These are phyloP conservation scores for Pyrochroa serraticornis DNA, from an alignment of 2,888 invertebrate genomes.

Conservation along the genomic window DNA sequence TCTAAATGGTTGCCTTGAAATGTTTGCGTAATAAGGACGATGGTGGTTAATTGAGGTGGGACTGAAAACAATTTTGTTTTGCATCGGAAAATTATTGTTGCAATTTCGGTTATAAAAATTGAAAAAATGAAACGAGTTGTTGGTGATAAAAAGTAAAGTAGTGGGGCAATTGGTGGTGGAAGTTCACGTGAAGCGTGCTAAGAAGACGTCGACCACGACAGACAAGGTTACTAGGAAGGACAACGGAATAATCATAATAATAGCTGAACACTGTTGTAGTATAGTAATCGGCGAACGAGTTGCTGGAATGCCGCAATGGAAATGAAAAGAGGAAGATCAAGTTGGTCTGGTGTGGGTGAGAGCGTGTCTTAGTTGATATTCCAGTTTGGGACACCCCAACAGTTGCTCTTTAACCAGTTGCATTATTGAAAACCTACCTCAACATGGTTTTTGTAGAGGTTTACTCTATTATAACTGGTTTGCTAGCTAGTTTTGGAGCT, in stretches of 20 bases:
- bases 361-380: slow-evolving; percentile 47
- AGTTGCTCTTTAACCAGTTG: slow-evolving; percentile 42
- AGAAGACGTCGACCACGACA: slow-evolving; percentile 34
- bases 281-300: slow-evolving; percentile 30
- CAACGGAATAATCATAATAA: slow-evolving; percentile 30
- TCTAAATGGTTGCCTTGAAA: no score
- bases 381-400: slow-evolving; percentile 50
- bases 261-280: slow-evolving; percentile 22
- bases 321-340: slow-evolving; percentile 38
- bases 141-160: not conserved
- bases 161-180: slow-evolving; percentile 7
- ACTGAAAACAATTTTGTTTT: no score
- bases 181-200: slow-evolving; percentile 27
- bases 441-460: slow-evolving; percentile 50
- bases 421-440: slow-evolving; percentile 52
- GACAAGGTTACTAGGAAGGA: slow-evolving; percentile 35
- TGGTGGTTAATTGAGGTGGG: no score
- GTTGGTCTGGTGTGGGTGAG: slow-evolving; percentile 43
- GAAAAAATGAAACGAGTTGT: no score
- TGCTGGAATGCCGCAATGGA: slow-evolving; percentile 35
- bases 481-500: slow-evolving; percentile 49
- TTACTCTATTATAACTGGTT: slow-evolving; percentile 51
- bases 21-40: no score
- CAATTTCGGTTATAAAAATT: no score
- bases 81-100: no score